These are phyloP conservation scores for Athalia cordata DNA, from an alignment of 2,888 invertebrate genomes.

Conservation along the genomic window DNA sequence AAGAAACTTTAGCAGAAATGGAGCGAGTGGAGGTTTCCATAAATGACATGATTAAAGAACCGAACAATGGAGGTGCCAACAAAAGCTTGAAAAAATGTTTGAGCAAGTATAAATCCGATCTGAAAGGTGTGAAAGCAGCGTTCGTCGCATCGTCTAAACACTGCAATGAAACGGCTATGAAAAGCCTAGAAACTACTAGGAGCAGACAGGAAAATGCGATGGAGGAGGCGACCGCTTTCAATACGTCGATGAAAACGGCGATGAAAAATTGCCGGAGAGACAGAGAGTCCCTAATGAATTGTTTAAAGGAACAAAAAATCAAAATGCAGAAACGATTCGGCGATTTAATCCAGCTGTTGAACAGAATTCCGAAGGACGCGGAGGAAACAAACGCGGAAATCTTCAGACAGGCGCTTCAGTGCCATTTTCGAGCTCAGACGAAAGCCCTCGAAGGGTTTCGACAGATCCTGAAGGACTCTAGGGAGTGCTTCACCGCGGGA, in stretches of 20 bases:
- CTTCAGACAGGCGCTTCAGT: conserved; percentile 7
- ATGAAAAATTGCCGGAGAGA: conserved; percentile 34
- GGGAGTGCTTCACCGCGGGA: not conserved
- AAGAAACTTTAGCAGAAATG: conserved; percentile 47
- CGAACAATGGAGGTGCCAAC: not conserved
- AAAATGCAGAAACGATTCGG: conserved; percentile 23
- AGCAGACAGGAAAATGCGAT: conserved; percentile 36
- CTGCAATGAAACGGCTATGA: conserved; percentile 45
- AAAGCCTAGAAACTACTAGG: conserved; percentile 38
- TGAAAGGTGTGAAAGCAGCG: conserved; percentile 17
- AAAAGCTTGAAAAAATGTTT: conserved; percentile 20
- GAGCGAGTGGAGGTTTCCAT: conserved; percentile 45
- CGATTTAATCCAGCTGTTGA: conserved; percentile 24
- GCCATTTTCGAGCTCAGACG: conserved; percentile 16
- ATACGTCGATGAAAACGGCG: conserved; percentile 31
- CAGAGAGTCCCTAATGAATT: conserved; percentile 32
- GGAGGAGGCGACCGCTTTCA: conserved; percentile 22
- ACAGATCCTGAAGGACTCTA: conserved; percentile 2
- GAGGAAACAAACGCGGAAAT: conserved; percentile 14
- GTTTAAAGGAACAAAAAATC: conserved; percentile 18
- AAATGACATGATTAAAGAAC: conserved; percentile 31
- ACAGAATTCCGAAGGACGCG: not conserved
- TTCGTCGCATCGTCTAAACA: conserved; percentile 39
- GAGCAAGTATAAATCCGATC: conserved; percentile 36
- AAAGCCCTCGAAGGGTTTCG: conserved; percentile 30